Evolutionary conservation across 2,797 vertebrate genomes (phyloP), one percentile per base, ranked within the genome.

Genomic region (Ceryle rudis): DNA sequence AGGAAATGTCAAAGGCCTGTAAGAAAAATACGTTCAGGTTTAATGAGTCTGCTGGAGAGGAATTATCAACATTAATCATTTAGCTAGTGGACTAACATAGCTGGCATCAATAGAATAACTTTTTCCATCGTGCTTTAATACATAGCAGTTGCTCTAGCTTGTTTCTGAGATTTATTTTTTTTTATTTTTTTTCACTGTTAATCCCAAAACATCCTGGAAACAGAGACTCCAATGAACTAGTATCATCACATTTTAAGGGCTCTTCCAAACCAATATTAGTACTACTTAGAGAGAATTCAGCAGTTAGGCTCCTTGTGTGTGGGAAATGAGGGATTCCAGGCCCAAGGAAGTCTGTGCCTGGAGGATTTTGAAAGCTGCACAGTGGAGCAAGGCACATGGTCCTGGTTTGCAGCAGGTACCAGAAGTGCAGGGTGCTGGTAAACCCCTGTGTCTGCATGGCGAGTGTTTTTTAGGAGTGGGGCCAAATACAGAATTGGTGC

Each of bases 61-160:
- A 97, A 97, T 98, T 97, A 97, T 97, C 95, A 97, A 95, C 98
- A 98, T 98, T 97, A 98, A 98, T 98, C 97, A 98, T 97, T 97
- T 96, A 97, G 93, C 95, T 86, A 80, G 95, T 89, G 78, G 94
- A 96, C 95, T 96, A 93, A 96, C 93, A 87, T 75, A 93, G 87
- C 95, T 97, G 97, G 96, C 95, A 98, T 97, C 96, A 97, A 93
- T 77, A 96, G 93, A 96, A 96, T 96, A 95, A 97, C 82, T 96
- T 97, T 97, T 97, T 97, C 96, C 95, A 94, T 95, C 89, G 81
- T 91, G 89, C 69, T 93, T 87, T 94, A 96, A 96, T 81, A 75
- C 42, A 57, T 67, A 94, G 64, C 93, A 87, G 81, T 97, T 86
- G 66, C 78, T 95, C 37, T 46, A 94, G 77, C 58, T 93, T 84